Evolutionary conservation across 1,140 invertebrate species (phyloP).

Genomic region (Araneus ventricosus): DNA sequence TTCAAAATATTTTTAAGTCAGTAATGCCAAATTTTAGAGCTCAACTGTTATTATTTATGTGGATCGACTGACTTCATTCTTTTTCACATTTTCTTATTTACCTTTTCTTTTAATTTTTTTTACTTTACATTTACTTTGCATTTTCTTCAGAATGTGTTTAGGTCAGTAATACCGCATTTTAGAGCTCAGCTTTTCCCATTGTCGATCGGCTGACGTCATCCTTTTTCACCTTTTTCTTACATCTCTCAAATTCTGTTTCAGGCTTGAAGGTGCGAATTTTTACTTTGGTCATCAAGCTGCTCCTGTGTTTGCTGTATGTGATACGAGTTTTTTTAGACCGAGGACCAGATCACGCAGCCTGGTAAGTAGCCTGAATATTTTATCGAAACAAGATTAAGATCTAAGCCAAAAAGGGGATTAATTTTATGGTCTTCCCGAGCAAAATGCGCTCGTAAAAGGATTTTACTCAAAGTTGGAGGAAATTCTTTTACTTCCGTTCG

Average conservation of each 20-base stretch:
- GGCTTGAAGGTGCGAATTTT: slow-evolving; percentile 97
- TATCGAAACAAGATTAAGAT: background rate
- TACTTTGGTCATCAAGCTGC: slow-evolving; percentile 96
- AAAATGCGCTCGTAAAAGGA: background rate
- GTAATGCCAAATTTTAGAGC: too few relatives aligned
- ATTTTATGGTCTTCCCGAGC: background rate
- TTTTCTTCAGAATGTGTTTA: too few relatives aligned
- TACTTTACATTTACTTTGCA: too few relatives aligned
- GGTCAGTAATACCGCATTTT: too few relatives aligned
- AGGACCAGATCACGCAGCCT: slow-evolving; percentile 90
- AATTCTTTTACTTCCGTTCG: background rate
- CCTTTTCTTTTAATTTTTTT: too few relatives aligned
- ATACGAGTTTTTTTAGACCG: slow-evolving; percentile 93
- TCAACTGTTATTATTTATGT: too few relatives aligned
- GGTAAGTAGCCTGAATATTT: slow-evolving; percentile 84
- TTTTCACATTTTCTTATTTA: too few relatives aligned
- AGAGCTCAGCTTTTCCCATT: too few relatives aligned
- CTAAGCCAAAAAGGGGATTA: background rate
- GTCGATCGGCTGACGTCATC: too few relatives aligned
- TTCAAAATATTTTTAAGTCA: too few relatives aligned
- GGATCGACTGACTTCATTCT: too few relatives aligned
- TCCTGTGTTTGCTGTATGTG: slow-evolving; percentile 97
- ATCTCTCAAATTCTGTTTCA: slow-evolving; percentile 80
- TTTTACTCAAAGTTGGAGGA: background rate
- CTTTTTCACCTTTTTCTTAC: slow-evolving; percentile 28